A percentile compares a stretch with the other conserved stretches of the same genome.
Evolutionary conservation across 2,113 vertebrate species (phyloP).

Genomic region (Albula goreensis): DNA sequence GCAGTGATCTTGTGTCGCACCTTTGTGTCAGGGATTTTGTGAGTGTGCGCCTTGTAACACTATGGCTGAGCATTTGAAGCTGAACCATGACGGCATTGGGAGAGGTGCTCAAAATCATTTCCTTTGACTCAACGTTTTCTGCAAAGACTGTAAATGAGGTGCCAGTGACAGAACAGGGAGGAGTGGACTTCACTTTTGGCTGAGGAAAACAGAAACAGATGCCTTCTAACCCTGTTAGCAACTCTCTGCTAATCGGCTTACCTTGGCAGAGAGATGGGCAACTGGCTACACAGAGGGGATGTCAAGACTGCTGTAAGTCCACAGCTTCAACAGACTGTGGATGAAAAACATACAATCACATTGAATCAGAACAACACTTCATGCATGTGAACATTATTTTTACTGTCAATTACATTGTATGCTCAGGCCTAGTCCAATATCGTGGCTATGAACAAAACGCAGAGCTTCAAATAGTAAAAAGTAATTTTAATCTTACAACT

Average conservation of each 20-base stretch:
- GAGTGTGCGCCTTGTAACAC: no score
- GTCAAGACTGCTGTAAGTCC: slow-evolving; percentile 51
- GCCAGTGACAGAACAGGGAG: slow-evolving; percentile 42
- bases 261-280: slow-evolving; percentile 64
- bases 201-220: slow-evolving; percentile 64
- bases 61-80: no score
- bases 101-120: slow-evolving; percentile 27
- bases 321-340: slow-evolving; percentile 39
- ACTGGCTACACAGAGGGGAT: slow-evolving; percentile 64
- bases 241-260: slow-evolving; percentile 76
- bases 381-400: slow-evolving; percentile 2
- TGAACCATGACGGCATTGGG: background rate
- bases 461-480: background rate
- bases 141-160: slow-evolving; percentile 52
- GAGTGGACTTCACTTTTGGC: slow-evolving; percentile 56
- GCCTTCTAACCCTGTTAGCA: slow-evolving; percentile 70
- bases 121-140: slow-evolving; percentile 51
- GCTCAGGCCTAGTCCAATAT: background rate
- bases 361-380: slow-evolving; percentile 51
- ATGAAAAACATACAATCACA: slow-evolving; percentile 56
- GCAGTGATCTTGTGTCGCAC: no score
- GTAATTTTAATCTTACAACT: background rate
- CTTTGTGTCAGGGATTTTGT: no score
- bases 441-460: background rate
- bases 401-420: background rate